Percentiles rank a stretch among this genome's conserved stretches.
Evolutionary conservation across 2,888 invertebrate species (phyloP).

Genomic region (Sarcophaga subvicina): DNA sequence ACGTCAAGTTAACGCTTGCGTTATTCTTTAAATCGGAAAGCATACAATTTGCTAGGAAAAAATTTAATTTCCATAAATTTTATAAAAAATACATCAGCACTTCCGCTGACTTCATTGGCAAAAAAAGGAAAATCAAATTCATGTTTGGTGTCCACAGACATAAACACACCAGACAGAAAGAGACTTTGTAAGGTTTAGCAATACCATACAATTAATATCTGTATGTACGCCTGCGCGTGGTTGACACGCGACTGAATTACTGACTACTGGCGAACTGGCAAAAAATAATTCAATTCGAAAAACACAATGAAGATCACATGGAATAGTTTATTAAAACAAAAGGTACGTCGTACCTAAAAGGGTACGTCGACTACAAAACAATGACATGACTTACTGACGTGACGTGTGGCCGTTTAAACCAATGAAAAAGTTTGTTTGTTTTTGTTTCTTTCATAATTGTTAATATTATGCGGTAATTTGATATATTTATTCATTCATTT

Average conservation of each 20-base stretch:
- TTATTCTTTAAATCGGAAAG: slow-evolving; percentile 30
- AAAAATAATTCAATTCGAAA: slow-evolving; percentile 14
- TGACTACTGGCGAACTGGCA: slow-evolving; percentile 29
- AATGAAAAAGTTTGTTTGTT: slow-evolving; percentile 11
- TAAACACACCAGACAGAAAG: background rate
- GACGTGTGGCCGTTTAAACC: slow-evolving; percentile 27
- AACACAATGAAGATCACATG: slow-evolving; percentile 26
- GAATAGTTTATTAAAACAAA: slow-evolving; percentile 54
- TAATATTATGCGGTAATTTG: background rate
- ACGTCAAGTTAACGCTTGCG: slow-evolving; percentile 10
- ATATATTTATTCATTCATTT: background rate
- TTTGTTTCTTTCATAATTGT: slow-evolving; percentile 16
- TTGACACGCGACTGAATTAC: slow-evolving; percentile 59
- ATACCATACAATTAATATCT: background rate
- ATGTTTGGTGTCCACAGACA: background rate
- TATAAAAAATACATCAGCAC: slow-evolving; percentile 35
- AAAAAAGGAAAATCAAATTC: slow-evolving; percentile 16
- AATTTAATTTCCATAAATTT: background rate
- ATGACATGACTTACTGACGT: slow-evolving; percentile 22
- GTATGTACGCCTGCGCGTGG: slow-evolving; percentile 32
- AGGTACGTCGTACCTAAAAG: background rate
- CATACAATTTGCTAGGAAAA: slow-evolving; percentile 7
- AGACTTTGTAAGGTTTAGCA: slow-evolving; percentile 12
- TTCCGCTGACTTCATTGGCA: slow-evolving; percentile 49
- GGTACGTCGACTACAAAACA: background rate